Conservation (phyloP, 1,140 invertebrate genomes). For the Neuroterus valhalla region DNA sequence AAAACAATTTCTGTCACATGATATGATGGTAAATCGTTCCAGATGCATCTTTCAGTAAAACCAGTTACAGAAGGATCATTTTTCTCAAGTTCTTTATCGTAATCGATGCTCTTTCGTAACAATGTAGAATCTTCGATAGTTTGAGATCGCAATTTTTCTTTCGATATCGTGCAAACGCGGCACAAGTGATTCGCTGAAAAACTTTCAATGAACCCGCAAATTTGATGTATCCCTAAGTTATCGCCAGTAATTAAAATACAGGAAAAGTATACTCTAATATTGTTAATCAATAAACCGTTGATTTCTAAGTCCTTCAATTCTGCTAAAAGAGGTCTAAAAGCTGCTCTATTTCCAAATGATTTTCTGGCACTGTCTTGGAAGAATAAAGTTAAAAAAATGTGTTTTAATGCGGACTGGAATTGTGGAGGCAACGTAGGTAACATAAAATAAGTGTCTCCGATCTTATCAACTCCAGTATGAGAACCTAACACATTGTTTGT, state of each 20-base stretch:
- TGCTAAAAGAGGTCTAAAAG: conserved; percentile 33
- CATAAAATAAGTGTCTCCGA: conserved; percentile 31
- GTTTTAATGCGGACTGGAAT: conserved; percentile 34
- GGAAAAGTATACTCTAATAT: conserved; percentile 35
- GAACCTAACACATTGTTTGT: conserved; percentile 36
- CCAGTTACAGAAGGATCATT: conserved; percentile 35
- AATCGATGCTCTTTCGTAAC: conserved; percentile 31
- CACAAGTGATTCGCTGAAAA: conserved; percentile 41
- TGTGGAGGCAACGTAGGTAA: conserved; percentile 35
- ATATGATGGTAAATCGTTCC: conserved; percentile 46
- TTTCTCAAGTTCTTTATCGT: conserved; percentile 35
- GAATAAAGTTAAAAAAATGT: conserved; percentile 32
- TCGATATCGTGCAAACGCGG: conserved; percentile 35
- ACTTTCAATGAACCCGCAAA: conserved; percentile 39
- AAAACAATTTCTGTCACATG: conserved; percentile 36
- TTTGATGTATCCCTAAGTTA: conserved; percentile 45
- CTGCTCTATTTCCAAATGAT: conserved; percentile 30
- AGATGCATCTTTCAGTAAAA: conserved; percentile 40
- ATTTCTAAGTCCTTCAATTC: conserved; percentile 32
- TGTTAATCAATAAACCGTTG: neutral
- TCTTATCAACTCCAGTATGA: conserved; percentile 30
- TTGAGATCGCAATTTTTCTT: conserved; percentile 34
- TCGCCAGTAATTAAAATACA: conserved; percentile 36
- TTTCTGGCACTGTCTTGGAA: conserved; percentile 26
- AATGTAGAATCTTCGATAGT: conserved; percentile 34